Percentiles rank a stretch among this genome's conserved stretches.
These are phyloP conservation scores for Harpagifer antarcticus DNA, from an alignment of 2,797 vertebrate genomes.

Conservation along the genomic window DNA sequence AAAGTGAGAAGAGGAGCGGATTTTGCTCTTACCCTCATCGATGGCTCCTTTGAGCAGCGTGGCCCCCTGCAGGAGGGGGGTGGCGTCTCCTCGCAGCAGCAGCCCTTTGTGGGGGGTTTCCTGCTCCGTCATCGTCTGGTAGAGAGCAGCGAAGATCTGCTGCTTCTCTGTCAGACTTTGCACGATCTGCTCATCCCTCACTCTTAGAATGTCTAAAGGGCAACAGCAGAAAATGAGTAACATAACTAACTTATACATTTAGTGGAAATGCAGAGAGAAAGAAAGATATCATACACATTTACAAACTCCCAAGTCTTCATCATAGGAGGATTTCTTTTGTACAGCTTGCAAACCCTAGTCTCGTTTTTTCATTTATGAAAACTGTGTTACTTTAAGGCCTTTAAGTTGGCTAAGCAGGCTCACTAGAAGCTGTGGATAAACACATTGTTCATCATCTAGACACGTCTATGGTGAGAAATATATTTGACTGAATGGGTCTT, in stretches of 20 bases:
- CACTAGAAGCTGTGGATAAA: too few species aligned
- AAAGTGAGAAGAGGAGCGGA: neutral
- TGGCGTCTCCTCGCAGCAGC: conserved; percentile 80
- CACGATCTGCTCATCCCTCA: conserved; percentile 85
- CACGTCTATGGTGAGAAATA: neutral
- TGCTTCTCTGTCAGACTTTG: conserved; percentile 89
- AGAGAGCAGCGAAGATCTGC: conserved; percentile 86
- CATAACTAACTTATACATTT: neutral
- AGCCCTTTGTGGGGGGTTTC: conserved; percentile 76
- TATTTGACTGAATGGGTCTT: neutral
- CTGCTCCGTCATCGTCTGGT: conserved; percentile 76
- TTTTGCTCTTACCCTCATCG: conserved; percentile 82
- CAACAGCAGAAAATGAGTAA: neutral
- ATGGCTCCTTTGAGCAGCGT: conserved; percentile 86
- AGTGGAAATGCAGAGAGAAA: neutral
- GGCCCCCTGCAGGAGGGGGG: conserved; percentile 88
- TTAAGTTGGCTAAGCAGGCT: neutral
- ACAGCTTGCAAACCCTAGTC: neutral
- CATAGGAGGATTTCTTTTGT: too few species aligned
- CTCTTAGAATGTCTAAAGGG: conserved; percentile 80
- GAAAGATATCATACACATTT: too few species aligned
- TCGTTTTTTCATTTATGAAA: neutral
- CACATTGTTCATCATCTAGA: neutral
- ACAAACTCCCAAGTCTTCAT: too few species aligned
- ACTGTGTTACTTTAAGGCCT: neutral